Base-by-base conservation (phyloP, 1,140 invertebrate species). In the Apis dorsata region DNA sequence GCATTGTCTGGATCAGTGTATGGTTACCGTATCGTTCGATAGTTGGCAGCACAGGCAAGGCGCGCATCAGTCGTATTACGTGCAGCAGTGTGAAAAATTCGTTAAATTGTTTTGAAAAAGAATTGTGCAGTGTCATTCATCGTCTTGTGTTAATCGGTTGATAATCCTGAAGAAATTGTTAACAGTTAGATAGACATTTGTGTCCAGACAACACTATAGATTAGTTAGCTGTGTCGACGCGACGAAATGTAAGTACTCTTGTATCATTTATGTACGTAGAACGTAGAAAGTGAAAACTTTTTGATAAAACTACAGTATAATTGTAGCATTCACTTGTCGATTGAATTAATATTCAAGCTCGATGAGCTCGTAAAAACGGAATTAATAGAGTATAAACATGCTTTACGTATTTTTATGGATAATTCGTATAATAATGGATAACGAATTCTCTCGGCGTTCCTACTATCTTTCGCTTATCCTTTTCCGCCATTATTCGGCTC, bases 21-120 rank as follows among this genome's bases (percentile, higher is more conserved):
- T 49, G 68, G 77, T 90, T 91, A 68, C 28, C 70, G 65, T 60
- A 60, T n/a, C 44, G 49, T 65, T 86, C 92, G 87, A 74, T 82
- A 93, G 93, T 89, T 92, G 89, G 92, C 93, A 93, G 92, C 93
- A 94, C 92, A 84, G 83, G 90, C 88, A 93, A 91, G 93, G 92
- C 88, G 72, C 68, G 55, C 49, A 74, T n/a, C 4, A 49, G 28
- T 57, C n/a, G 17, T 0, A 7, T 21, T 24, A 13, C 79, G 24
- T 11, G 5, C 34, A 3, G 13, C 2, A 49, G 63, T 9, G 12
- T 15, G 63, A 80, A 51, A 24, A 53, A 73, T 72, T 19, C 1
- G 24, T n/a, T 19, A 28, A 24, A 15, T 71, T 17, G 13, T 77
- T 7, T 10, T 9, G 44, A 15, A 12, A 19, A n/a, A 57, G 15